Evolutionary conservation across 2,797 vertebrate species (phyloP).

Genomic region (Apogon hyalosoma): DNA sequence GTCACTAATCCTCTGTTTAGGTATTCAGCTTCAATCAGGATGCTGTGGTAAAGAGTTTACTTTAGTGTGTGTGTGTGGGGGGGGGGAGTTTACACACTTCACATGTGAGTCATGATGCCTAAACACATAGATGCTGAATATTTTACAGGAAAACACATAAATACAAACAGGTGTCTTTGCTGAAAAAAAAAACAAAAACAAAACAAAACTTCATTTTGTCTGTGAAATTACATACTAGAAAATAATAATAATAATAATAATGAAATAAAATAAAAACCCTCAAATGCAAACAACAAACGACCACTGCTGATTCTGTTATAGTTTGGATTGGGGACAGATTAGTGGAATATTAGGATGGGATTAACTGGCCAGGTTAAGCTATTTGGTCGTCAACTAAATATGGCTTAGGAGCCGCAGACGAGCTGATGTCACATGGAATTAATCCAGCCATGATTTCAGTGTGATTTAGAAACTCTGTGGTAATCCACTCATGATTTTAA

Average conservation of each 20-base stretch:
- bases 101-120: conserved; percentile 57
- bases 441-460: conserved; percentile 75
- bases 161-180: conserved; percentile 50
- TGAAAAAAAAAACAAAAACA: neutral
- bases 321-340: conserved; percentile 81
- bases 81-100: too few species aligned
- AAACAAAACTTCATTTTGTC: neutral
- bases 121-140: conserved; percentile 32
- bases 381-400: conserved; percentile 81
- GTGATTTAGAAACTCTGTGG: conserved; percentile 72
- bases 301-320: conserved; percentile 64
- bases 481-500: conserved; percentile 78
- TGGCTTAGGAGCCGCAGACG: conserved; percentile 74
- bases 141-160: conserved; percentile 59
- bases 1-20: conserved; percentile 73
- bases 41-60: conserved; percentile 20
- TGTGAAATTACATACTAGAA: too few species aligned
- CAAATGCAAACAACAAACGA: conserved; percentile 61
- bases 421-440: conserved; percentile 75
- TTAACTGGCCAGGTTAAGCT: conserved; percentile 80
- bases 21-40: conserved; percentile 63
- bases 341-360: conserved; percentile 78
- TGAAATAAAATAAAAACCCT: conserved; percentile 8
- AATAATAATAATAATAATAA: too few species aligned
- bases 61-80: conserved; percentile 11